These are phyloP conservation scores for Poecilia picta DNA, from an alignment of 2,797 vertebrate species.

Conservation along the genomic window DNA sequence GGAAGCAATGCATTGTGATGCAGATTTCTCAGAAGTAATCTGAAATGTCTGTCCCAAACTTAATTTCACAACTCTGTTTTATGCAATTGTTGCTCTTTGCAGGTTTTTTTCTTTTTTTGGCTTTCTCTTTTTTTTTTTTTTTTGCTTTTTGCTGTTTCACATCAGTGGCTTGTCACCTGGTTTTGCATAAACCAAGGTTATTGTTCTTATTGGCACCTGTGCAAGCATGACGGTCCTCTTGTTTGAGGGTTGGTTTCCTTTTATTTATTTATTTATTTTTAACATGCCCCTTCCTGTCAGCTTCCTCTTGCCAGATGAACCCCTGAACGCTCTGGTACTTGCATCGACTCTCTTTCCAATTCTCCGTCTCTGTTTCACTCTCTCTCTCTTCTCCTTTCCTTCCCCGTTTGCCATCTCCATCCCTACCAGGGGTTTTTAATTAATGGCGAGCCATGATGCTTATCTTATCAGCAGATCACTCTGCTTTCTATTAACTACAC, in stretches of 20 bases:
- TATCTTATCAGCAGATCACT: slow-evolving; percentile 82
- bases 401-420: slow-evolving; percentile 44
- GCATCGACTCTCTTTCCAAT: slow-evolving; percentile 21
- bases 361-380: slow-evolving; percentile 30
- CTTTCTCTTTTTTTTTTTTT: neutral
- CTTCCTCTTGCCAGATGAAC: slow-evolving; percentile 18
- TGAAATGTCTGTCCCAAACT: slow-evolving; percentile 29
- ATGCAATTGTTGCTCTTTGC: slow-evolving; percentile 18
- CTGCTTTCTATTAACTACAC: slow-evolving; percentile 76
- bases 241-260: slow-evolving; percentile 57
- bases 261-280: neutral
- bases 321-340: slow-evolving; percentile 17
- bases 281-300: slow-evolving; percentile 25
- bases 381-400: slow-evolving; percentile 21
- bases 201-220: slow-evolving; percentile 59
- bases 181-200: slow-evolving; percentile 41
- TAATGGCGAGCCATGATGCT: slow-evolving; percentile 77
- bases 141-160: slow-evolving; percentile 51
- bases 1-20: slow-evolving; percentile 15
- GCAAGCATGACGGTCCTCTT: slow-evolving; percentile 68
- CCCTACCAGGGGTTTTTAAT: slow-evolving; percentile 76
- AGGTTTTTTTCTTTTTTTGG: neutral
- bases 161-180: slow-evolving; percentile 41
- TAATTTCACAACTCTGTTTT: slow-evolving; percentile 47
- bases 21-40: slow-evolving; percentile 34